Base-by-base conservation (phyloP, 1,140 invertebrate genomes). In the Zeugodacus cucurbitae region DNA sequence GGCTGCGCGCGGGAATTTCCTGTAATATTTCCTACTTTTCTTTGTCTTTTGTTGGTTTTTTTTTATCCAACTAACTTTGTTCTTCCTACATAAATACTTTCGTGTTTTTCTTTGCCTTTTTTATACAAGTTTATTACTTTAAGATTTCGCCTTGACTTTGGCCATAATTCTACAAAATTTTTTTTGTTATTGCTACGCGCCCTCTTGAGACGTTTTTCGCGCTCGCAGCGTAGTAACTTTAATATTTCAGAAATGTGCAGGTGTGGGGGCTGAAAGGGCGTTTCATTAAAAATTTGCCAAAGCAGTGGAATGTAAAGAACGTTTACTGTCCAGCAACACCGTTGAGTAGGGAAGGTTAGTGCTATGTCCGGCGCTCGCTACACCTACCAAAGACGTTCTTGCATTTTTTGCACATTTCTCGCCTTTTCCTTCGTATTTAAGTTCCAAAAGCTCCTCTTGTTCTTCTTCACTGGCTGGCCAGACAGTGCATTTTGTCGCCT, bases 121-220 rank as follows among this genome's bases (percentile, higher is more conserved):
- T 58, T 14, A 34, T 37, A 37, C 29, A 57, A 86, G 17, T 59
- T 86, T 86, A 86, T 59, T 59, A 37, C 57, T 86, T 86, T 58
- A 86, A 86, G 85, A 57, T 58, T 86, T 86, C 29, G 85, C 85
- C 85, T 86, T 86, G 85, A 86, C 85, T 86, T 86, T 86, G 85
- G 26, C 6, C 85, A 86, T 86, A 58, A 58, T 86, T 86, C 22
- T 58, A 11, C 10, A 2, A 34, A 0, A 48, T 14, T 82, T 82
- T 70, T 20, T 26, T 62, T 62, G 58, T 10, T 62, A 62, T 62
- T 62, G n/a, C 48, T 82, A 26, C 41, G 44, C 74, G n/a, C n/a
- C 34, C 74, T 48, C 11, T 48, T 44, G 41, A 54, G 74, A 82
- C 37, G n/a, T 29, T 82, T 82, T 82, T 41, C 67, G 14, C 32